Evolutionary conservation across 2,113 vertebrate genomes (phyloP).

Genomic region (Castor canadensis): DNA sequence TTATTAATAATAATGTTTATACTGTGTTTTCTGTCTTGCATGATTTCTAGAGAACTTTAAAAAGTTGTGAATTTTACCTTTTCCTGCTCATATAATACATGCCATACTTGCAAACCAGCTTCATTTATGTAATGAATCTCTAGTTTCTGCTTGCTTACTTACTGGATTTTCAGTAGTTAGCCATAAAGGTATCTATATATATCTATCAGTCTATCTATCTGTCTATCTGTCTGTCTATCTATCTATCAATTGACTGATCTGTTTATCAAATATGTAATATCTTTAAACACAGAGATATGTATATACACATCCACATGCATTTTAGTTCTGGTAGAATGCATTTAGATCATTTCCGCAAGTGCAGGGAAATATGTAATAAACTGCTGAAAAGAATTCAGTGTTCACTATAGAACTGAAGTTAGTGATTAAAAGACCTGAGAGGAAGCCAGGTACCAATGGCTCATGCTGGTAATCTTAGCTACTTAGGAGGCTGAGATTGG

Average conservation of each 20-base stretch:
- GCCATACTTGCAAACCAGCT: neutral
- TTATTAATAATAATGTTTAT: neutral
- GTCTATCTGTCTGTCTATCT: too few relatives aligned
- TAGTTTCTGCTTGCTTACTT: conserved; percentile 3
- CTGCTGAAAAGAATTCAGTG: conserved; percentile 45
- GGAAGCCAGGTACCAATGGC: too few relatives aligned
- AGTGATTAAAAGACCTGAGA: conserved; percentile 45
- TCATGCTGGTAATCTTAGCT: too few relatives aligned
- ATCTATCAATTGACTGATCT: too few relatives aligned
- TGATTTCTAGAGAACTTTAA: conserved; percentile 30
- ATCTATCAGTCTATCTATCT: too few relatives aligned
- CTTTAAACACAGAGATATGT: neutral
- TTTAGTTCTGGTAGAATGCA: conserved; percentile 42
- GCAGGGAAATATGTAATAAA: conserved; percentile 47
- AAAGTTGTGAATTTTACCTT: conserved; percentile 25
- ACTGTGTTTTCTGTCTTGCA: conserved; percentile 7
- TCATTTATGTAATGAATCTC: neutral
- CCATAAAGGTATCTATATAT: neutral
- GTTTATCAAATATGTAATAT: too few relatives aligned
- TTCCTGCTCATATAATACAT: neutral
- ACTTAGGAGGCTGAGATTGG: too few relatives aligned
- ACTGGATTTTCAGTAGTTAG: conserved; percentile 15
- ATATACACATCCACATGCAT: neutral
- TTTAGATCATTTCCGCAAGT: conserved; percentile 26
- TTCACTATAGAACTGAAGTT: conserved; percentile 21